phyloP scores from a whole-genome alignment of 2,888 invertebrate genomes.

The Ophonus ardosiacus region DNA sequence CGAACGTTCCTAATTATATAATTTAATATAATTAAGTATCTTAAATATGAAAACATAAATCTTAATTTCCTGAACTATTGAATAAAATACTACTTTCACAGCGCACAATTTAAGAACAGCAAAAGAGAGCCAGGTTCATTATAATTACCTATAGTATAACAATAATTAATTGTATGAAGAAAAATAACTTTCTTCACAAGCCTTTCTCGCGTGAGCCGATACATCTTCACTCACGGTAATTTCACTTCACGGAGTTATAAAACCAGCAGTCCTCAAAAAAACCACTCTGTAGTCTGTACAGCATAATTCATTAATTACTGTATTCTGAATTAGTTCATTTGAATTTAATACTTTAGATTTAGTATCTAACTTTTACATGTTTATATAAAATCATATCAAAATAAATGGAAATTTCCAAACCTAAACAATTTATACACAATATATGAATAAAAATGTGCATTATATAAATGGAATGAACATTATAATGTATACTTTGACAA shows the following conservation, averaged over 20 bases:
- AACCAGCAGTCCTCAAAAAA: background rate
- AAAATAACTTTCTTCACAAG: slow-evolving; percentile 33
- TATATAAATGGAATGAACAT: background rate
- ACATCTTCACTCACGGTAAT: background rate
- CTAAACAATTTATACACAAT: too few species aligned
- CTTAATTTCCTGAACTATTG: slow-evolving; percentile 23
- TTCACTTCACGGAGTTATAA: background rate
- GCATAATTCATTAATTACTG: too few species aligned
- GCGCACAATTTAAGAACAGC: background rate
- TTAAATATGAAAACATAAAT: background rate
- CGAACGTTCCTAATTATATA: too few species aligned
- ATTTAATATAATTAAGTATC: too few species aligned
- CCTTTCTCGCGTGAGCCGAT: slow-evolving; percentile 10
- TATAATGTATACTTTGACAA: background rate
- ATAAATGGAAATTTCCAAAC: too few species aligned
- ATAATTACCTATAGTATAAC: slow-evolving; percentile 5
- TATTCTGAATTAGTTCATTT: too few species aligned
- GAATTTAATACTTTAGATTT: too few species aligned
- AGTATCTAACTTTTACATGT: too few species aligned
- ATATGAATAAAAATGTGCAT: background rate
- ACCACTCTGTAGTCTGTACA: background rate
- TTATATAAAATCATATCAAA: too few species aligned
- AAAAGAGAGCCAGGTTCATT: slow-evolving; percentile 17
- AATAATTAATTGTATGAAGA: slow-evolving; percentile 20
- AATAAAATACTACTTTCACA: slow-evolving; percentile 18